Conservation (phyloP, 2,797 vertebrate species). For the Microctenopoma stevenorrisi region DNA sequence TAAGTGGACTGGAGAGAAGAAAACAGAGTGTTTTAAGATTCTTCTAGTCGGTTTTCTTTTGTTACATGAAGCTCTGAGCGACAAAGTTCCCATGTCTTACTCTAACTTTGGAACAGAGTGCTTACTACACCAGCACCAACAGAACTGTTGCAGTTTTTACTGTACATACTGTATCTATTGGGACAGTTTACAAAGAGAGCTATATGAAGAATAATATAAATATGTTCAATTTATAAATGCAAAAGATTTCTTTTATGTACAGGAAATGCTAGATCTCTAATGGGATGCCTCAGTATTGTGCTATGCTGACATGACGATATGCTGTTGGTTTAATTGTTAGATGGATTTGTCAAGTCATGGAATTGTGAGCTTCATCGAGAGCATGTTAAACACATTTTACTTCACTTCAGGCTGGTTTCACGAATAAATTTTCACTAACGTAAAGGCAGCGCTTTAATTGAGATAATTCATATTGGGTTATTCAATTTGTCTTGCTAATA, state of each 20-base stretch:
- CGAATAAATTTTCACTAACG: slow-evolving; percentile 59
- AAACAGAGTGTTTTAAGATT: slow-evolving; percentile 68
- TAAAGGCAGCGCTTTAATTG: slow-evolving; percentile 66
- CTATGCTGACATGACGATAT: slow-evolving; percentile 67
- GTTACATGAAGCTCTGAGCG: slow-evolving; percentile 73
- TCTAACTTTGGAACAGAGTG: slow-evolving; percentile 75
- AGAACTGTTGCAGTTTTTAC: slow-evolving; percentile 83
- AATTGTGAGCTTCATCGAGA: slow-evolving; percentile 75
- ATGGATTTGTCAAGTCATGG: slow-evolving; percentile 74
- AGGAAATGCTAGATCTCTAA: slow-evolving; percentile 75
- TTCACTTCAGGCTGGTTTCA: slow-evolving; percentile 63
- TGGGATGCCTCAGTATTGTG: slow-evolving; percentile 77
- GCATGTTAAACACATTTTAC: slow-evolving; percentile 73
- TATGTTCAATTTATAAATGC: slow-evolving; percentile 81
- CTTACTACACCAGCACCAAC: slow-evolving; percentile 84
- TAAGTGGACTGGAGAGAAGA: slow-evolving; percentile 56
- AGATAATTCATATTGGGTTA: slow-evolving; percentile 35
- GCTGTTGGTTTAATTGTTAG: slow-evolving; percentile 71
- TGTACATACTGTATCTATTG: slow-evolving; percentile 85
- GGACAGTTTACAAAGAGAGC: slow-evolving; percentile 86
- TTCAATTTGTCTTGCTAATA: slow-evolving; percentile 40
- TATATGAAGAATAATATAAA: slow-evolving; percentile 87
- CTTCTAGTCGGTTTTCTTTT: slow-evolving; percentile 71
- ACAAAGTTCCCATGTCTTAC: slow-evolving; percentile 73
- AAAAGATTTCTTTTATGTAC: slow-evolving; percentile 80